A percentile compares a stretch with the other conserved stretches of the same genome.
phyloP scores from a whole-genome alignment of 2,797 vertebrate species.

The Pangasius mekongensis region DNA sequence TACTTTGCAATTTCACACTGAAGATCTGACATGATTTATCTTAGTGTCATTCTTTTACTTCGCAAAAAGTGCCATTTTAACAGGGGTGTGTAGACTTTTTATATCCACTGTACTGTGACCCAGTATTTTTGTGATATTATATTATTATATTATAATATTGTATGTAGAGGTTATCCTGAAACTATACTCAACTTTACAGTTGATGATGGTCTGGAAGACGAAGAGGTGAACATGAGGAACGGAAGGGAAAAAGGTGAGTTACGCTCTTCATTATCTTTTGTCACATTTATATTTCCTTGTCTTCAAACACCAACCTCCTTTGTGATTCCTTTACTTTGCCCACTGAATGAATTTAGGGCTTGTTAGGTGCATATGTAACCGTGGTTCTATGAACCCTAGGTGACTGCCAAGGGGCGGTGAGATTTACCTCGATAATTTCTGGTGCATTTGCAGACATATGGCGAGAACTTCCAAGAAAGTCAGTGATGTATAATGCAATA shows the following conservation, averaged over 20 bases:
- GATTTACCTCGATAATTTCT: not conserved
- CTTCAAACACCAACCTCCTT: conserved; percentile 4
- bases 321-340: conserved; percentile 11
- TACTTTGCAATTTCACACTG: no score
- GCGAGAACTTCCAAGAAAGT: not conserved
- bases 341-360: not conserved
- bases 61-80: no score
- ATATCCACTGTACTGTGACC: not conserved
- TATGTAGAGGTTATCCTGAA: not conserved
- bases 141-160: not conserved
- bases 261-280: not conserved
- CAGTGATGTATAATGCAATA: not conserved
- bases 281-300: not conserved
- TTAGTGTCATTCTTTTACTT: no score
- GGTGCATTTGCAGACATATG: not conserved
- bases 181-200: conserved; percentile 67
- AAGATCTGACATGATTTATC: no score
- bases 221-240: conserved; percentile 87
- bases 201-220: conserved; percentile 84
- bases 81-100: no score
- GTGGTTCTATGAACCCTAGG: not conserved
- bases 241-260: conserved; percentile 87
- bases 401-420: not conserved
- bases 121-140: not conserved
- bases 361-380: not conserved